phyloP scores from a whole-genome alignment of 2,888 invertebrate species.

The Anarsia innoxiella region DNA sequence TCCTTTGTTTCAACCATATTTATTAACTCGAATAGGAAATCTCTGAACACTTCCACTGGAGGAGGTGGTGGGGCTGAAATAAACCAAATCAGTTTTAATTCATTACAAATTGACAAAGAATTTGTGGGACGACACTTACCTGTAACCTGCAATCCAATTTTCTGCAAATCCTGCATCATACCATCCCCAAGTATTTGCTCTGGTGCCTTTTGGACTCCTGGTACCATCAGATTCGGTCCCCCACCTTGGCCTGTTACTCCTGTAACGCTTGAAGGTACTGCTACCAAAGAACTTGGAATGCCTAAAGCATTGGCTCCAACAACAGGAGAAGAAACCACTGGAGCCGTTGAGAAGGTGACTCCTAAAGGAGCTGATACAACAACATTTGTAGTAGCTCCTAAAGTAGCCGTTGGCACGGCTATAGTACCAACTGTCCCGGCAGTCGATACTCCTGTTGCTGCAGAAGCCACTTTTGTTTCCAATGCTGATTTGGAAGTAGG shows the following conservation, averaged over 20 bases:
- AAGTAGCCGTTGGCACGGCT: slow-evolving; percentile 4
- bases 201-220: neutral
- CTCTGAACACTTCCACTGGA: slow-evolving; percentile 50
- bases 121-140: too few species aligned
- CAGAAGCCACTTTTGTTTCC: neutral
- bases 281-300: neutral
- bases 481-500: slow-evolving; percentile 1
- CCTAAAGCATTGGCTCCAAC: neutral
- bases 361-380: neutral
- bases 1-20: slow-evolving; percentile 65
- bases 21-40: slow-evolving; percentile 79
- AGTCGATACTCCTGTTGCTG: slow-evolving; percentile 4
- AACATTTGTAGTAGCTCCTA: neutral
- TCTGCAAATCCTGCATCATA: slow-evolving; percentile 1
- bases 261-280: neutral
- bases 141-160: too few species aligned
- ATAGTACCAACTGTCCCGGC: slow-evolving; percentile 6
- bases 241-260: neutral
- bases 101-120: too few species aligned
- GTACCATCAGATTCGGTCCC: neutral
- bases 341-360: neutral
- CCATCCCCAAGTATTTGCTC: slow-evolving; percentile 1
- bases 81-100: too few species aligned
- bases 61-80: slow-evolving; percentile 14
- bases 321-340: neutral